Percentiles rank a stretch among this genome's conserved stretches.
phyloP scores from a whole-genome alignment of 2,888 invertebrate genomes.

The Diabrotica balteata region DNA sequence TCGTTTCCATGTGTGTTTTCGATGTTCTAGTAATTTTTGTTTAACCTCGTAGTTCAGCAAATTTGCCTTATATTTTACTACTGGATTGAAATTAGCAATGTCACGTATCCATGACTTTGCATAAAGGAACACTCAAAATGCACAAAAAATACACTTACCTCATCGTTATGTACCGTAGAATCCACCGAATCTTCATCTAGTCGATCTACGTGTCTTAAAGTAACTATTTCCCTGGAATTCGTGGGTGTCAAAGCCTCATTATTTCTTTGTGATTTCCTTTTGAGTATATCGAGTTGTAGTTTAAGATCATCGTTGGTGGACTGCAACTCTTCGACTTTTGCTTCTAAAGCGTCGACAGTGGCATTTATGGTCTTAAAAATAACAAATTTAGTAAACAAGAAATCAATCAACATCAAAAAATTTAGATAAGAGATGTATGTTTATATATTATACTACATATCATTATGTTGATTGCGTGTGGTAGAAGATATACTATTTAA shows the following conservation, averaged over 20 bases:
- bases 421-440: too few relatives aligned
- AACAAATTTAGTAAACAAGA: neutral
- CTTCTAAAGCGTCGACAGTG: constrained; percentile 81
- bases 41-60: too few relatives aligned
- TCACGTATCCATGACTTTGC: too few relatives aligned
- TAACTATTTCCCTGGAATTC: constrained; percentile 33
- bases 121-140: too few relatives aligned
- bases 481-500: too few relatives aligned
- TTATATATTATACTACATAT: too few relatives aligned
- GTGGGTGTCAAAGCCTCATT: constrained; percentile 33
- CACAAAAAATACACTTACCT: constrained; percentile 35
- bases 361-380: constrained; percentile 66
- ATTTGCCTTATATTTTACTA: too few relatives aligned
- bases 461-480: too few relatives aligned
- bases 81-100: too few relatives aligned
- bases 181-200: constrained; percentile 40
- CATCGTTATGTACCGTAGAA: constrained; percentile 42
- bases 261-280: constrained; percentile 51
- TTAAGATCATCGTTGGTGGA: constrained; percentile 79
- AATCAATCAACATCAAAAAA: too few relatives aligned
- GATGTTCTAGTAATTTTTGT: too few relatives aligned
- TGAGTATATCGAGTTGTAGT: constrained; percentile 67
- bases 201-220: constrained; percentile 37
- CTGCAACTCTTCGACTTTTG: constrained; percentile 83
- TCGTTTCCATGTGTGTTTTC: too few relatives aligned